Evolutionary conservation across 2,888 invertebrate genomes (phyloP), one percentile per base, ranked within the genome.

Genomic region (Drosophila tanythrix): DNA sequence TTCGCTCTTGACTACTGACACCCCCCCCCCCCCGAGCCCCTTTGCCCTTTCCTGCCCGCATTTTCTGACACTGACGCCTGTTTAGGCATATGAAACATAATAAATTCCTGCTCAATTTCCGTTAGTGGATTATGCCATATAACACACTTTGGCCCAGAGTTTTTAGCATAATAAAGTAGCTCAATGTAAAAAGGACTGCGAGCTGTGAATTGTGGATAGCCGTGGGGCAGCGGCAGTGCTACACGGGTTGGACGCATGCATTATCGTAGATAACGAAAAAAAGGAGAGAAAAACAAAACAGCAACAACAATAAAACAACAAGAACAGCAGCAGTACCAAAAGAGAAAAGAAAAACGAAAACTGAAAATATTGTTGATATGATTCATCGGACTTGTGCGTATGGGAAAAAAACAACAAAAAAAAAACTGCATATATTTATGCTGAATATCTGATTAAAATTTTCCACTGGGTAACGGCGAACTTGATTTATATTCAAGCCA

Each of bases 81-180:
- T 76, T 78, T 79, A 78, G 79, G 79, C 78, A 79, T 79, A 78
- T 79, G 81, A 83, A 88, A 84, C 84, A 85, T 84, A 84, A 88
- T 86, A 86, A 88, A 88, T 86, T 88, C 80, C 78, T 73, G 87
- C 86, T 83, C 86, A 86, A 88, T 86, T 88, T 88, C 86, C 86
- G 86, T 88, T 86, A 83, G 88, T 88, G 88, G 86, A 86, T 86
- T 86, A 86, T 86, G 87, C 88, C 79, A 85, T 88, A 87, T 82
- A 88, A 85, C 82, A 88, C 88, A 85, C 88, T 88, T 84, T 88
- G 70, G 82, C 79, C 64, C 81, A 70, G 76, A 85, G 76, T 85
- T 88, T 88, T 85, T 81, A 88, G 85, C 85, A 88, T 85, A 88
- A 83, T 82, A 82, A 85, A 85, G 83, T 79, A 79, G 88, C 82